Evolutionary conservation across 2,113 vertebrate species (phyloP).

Genomic region (Micronycteris hirsuta): DNA sequence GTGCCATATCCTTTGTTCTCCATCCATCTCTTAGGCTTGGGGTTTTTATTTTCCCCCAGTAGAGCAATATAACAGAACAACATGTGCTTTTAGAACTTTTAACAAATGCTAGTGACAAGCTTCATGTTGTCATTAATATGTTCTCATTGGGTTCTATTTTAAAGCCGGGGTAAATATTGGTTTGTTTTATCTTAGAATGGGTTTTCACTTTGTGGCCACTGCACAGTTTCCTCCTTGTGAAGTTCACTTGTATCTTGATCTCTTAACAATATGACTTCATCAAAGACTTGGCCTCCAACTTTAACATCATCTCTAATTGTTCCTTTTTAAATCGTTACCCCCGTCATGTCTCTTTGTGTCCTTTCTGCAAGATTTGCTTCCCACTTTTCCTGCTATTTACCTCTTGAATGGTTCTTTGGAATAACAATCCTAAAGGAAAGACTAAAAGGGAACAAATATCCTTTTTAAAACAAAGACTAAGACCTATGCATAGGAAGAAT

Average conservation of each 20-base stretch:
- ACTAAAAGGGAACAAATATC: neutral
- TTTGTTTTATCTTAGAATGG: neutral
- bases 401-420: neutral
- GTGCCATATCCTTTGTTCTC: neutral
- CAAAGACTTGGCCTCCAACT: neutral
- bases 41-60: neutral
- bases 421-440: conserved; percentile 3
- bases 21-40: neutral
- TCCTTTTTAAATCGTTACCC: neutral
- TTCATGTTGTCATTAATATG: neutral
- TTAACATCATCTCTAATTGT: neutral
- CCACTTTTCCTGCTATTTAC: neutral
- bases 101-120: neutral
- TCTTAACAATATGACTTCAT: neutral
- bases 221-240: neutral
- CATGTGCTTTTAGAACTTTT: neutral
- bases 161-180: neutral
- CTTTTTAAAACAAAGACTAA: conserved; percentile 24
- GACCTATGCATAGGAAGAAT: neutral
- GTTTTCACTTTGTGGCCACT: neutral
- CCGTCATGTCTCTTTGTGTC: neutral
- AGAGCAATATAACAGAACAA: neutral
- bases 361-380: neutral
- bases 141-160: neutral
- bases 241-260: neutral